Evolutionary conservation across 2,113 vertebrate species (phyloP).

Genomic region (Sciurus niger): DNA sequence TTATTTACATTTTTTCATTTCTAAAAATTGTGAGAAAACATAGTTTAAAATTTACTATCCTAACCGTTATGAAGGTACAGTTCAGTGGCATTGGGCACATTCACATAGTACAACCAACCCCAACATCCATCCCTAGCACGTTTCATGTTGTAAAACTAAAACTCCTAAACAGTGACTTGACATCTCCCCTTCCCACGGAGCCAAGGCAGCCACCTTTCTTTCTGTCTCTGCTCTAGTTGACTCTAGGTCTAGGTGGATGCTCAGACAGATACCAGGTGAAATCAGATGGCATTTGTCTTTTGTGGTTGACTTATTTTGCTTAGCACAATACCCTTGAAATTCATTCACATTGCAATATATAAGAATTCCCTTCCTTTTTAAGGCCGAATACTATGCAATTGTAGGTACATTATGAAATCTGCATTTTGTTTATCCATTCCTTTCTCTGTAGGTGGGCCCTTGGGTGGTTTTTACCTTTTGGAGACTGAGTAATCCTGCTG

Average conservation of each 20-base stretch:
- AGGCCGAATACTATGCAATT: not conserved
- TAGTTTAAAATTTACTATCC: not conserved
- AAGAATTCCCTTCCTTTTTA: not conserved
- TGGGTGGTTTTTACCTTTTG: not conserved
- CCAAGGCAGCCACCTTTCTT: too few species aligned
- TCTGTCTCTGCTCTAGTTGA: not conserved
- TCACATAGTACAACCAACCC: too few species aligned
- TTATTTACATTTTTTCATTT: not conserved
- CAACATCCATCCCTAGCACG: not conserved
- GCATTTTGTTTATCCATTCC: too few species aligned
- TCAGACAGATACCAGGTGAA: not conserved
- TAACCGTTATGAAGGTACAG: not conserved
- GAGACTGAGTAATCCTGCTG: not conserved
- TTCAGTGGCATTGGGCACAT: not conserved
- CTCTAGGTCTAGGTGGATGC: not conserved
- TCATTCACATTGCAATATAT: too few species aligned
- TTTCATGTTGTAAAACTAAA: not conserved
- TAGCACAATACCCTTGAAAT: too few species aligned
- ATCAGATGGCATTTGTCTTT: not conserved
- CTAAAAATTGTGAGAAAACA: not conserved
- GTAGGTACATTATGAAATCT: too few species aligned
- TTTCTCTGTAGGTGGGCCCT: too few species aligned
- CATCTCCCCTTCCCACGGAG: not conserved
- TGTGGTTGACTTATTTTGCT: too few species aligned
- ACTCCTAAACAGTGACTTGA: not conserved